Evolutionary conservation across 2,888 invertebrate species (phyloP).

Genomic region (Drosophila glabriapex): DNA sequence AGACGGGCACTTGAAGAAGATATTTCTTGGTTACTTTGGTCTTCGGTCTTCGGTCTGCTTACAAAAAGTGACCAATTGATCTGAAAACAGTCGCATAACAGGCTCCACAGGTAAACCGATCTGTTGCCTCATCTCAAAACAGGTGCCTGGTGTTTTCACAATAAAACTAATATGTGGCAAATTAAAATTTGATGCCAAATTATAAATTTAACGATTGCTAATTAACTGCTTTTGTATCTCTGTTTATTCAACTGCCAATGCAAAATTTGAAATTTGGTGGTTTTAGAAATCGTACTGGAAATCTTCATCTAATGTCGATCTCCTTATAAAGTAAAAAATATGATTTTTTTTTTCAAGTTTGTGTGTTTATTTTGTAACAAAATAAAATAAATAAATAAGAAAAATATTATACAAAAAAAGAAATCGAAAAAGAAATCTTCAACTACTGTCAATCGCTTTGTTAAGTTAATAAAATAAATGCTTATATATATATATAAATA

Average conservation of each 20-base stretch:
- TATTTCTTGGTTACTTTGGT: constrained; percentile 7
- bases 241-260: constrained; percentile 10
- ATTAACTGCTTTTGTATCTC: neutral
- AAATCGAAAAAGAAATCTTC: neutral
- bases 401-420: neutral
- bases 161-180: constrained; percentile 12
- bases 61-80: constrained; percentile 21
- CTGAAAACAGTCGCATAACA: constrained; percentile 12
- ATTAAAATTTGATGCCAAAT: constrained; percentile 15
- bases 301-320: neutral
- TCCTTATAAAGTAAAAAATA: neutral
- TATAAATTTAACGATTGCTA: neutral
- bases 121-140: neutral
- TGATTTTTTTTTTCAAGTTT: neutral
- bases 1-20: constrained; percentile 17
- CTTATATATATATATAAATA: neutral
- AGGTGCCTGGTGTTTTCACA: constrained; percentile 10
- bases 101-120: constrained; percentile 14
- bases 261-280: neutral
- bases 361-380: neutral
- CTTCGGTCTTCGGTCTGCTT: constrained; percentile 3
- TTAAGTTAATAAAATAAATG: neutral
- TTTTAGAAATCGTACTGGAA: neutral
- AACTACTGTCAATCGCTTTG: neutral
- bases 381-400: neutral